Evolutionary conservation across 2,888 invertebrate genomes (phyloP), one percentile per base, ranked within the genome.

Genomic region (Drosophila anomalipes): DNA sequence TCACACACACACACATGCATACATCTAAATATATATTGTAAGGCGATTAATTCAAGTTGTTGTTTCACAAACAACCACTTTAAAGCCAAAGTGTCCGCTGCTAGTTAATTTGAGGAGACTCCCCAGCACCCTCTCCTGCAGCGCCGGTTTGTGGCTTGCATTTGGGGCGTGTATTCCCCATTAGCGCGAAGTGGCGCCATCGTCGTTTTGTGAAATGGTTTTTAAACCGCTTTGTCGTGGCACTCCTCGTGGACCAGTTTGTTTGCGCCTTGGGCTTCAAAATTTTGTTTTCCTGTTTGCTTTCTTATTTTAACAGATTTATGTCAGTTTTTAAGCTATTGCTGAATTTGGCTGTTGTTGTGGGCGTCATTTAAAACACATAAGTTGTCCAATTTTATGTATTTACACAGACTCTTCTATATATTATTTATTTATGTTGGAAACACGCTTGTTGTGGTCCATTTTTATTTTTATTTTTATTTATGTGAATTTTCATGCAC

Each of bases 51-150:
- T 22, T 30, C 41, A 39, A 39, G 56, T 26, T 39, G n/a, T 47
- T 47, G 47, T 47, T 47, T 16, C 35, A n/a, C 39, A 28, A 57
- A n/a, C 9, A 41, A 58, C 19, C 74, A 77, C 65, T 66, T 78
- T 58, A 63, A 62, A 71, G 57, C 9, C 58, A 72, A 77, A 87
- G 88, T 87, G 78, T 76, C 80, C 61, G 83, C 61, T 53, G 68
- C 49, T 72, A 73, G 90, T 87, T 89, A 77, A 87, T 89, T 89
- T 87, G 74, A 87, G 87, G 88, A 74, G 70, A 77, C 60, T 88
- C 75, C 75, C 77, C 80, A 16, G 78, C 83, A 86, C 87, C 77
- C 85, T 73, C 66, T 82, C 86, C 90, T 77, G 88, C 78, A 44
- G 88, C 67, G 84, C 76, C 66, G 65, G 57, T 67, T 77, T 78